phyloP scores from a whole-genome alignment of 2,797 vertebrate species.

The Onychomys leucogaster region DNA sequence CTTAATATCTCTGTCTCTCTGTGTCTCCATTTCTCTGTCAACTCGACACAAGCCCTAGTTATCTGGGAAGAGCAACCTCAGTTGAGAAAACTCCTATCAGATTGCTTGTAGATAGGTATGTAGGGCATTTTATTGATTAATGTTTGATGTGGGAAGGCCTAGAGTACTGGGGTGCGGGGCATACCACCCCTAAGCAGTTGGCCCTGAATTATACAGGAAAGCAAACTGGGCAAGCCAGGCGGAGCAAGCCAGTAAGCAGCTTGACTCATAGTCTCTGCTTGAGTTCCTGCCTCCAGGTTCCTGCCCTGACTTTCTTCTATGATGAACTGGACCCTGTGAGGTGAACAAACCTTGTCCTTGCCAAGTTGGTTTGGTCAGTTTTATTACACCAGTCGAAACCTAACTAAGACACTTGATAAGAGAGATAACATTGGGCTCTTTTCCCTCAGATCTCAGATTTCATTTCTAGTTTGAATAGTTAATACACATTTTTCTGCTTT shows the following conservation, averaged over 20 bases:
- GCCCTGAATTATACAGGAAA: neutral
- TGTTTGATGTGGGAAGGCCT: neutral
- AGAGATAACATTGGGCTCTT: conserved; percentile 31
- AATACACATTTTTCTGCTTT: neutral
- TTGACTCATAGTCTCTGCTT: neutral
- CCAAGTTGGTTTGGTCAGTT: neutral
- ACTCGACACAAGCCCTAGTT: neutral
- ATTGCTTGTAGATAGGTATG: neutral
- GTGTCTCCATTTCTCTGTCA: neutral
- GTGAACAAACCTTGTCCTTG: neutral
- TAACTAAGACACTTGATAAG: neutral
- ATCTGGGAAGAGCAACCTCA: neutral
- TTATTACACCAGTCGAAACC: neutral
- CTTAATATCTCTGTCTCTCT: neutral
- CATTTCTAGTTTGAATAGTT: conserved; percentile 41
- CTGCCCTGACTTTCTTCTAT: neutral
- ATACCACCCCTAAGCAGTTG: neutral
- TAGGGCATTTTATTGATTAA: neutral
- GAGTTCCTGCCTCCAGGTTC: neutral
- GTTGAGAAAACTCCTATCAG: neutral
- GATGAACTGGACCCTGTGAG: neutral
- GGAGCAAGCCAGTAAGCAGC: neutral
- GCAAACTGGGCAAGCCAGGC: neutral
- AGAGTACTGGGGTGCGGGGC: neutral
- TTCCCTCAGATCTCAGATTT: neutral